phyloP scores from a whole-genome alignment of 2,113 vertebrate genomes.

The Naja naja region DNA sequence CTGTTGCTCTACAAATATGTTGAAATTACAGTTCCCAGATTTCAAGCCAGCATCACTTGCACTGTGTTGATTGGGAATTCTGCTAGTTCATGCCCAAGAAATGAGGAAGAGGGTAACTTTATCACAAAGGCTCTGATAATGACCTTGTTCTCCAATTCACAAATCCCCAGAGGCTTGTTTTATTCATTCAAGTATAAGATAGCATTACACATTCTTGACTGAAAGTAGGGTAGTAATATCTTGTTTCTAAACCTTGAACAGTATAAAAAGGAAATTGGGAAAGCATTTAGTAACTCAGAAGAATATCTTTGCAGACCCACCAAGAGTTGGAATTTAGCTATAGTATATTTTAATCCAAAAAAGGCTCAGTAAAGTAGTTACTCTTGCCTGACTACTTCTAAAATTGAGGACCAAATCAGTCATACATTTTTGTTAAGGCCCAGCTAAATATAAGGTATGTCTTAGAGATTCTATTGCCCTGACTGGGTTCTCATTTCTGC shows the following conservation, averaged over 20 bases:
- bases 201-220: slow-evolving; percentile 34
- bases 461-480: neutral
- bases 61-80: neutral
- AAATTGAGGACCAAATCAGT: neutral
- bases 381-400: neutral
- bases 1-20: neutral
- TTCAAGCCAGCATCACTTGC: neutral
- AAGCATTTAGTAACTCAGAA: neutral
- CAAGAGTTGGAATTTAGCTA: neutral
- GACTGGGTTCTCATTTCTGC: neutral
- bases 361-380: neutral
- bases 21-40: neutral
- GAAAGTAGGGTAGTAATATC: neutral
- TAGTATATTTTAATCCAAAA: neutral
- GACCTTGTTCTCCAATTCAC: neutral
- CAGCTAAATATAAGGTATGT: neutral
- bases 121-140: neutral
- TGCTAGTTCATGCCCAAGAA: neutral
- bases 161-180: neutral
- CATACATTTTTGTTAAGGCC: neutral
- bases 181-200: slow-evolving; percentile 43
- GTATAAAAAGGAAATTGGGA: neutral
- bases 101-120: neutral
- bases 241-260: slow-evolving; percentile 32
- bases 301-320: neutral